phyloP scores from a whole-genome alignment of 1,140 invertebrate species.

The Pentalonia nigronervosa region DNA sequence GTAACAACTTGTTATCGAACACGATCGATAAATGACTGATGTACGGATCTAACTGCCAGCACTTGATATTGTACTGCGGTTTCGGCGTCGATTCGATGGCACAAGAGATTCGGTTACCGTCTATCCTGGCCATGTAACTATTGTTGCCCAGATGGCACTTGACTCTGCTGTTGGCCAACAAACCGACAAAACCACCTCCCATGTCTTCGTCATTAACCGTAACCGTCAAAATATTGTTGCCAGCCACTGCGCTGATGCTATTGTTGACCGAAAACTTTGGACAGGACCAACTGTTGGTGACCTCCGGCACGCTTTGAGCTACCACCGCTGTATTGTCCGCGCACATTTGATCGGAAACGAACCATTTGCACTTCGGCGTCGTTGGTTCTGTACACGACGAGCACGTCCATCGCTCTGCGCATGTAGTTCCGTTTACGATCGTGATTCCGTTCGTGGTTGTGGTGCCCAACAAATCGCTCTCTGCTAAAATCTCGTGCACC shows the following conservation, averaged over 20 bases:
- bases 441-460: neutral
- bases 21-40: neutral
- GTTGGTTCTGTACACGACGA: neutral
- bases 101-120: neutral
- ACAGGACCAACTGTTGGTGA: neutral
- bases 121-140: neutral
- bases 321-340: neutral
- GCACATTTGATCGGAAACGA: neutral
- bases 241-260: neutral
- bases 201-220: neutral
- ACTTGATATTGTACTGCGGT: neutral
- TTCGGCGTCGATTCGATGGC: fast-evolving
- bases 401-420: neutral
- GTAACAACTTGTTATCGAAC: neutral
- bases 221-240: neutral
- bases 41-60: neutral
- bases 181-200: neutral
- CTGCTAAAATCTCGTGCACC: neutral
- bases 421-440: neutral
- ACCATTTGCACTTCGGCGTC: neutral
- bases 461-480: neutral
- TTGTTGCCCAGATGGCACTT: neutral
- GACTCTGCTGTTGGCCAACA: neutral
- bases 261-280: neutral
- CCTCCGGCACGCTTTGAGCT: too few species aligned